Conservation (phyloP, 1,140 invertebrate species). For the Gryon sp. region DNA sequence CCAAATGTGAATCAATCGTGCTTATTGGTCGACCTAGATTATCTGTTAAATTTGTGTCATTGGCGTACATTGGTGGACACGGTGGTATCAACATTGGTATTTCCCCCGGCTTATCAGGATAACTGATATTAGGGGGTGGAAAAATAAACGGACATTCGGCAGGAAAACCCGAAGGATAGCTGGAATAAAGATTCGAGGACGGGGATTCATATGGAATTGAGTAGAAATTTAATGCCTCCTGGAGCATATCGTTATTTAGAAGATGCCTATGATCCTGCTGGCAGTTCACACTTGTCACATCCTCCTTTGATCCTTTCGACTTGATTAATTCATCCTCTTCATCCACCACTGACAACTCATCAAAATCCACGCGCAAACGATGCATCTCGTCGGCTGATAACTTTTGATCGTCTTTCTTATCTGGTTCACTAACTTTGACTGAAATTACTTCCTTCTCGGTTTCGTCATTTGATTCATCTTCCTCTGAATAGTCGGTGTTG, state of each 20-base stretch:
- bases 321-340: conserved; percentile 82
- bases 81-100: conserved; percentile 46
- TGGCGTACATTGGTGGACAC: conserved; percentile 63
- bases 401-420: conserved; percentile 75
- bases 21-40: conserved; percentile 19
- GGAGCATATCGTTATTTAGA: conserved; percentile 14
- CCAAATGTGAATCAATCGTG: conserved; percentile 20
- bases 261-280: conserved; percentile 16
- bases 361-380: conserved; percentile 82
- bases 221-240: conserved; percentile 3
- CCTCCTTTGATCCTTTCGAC: conserved; percentile 64
- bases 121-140: conserved; percentile 60
- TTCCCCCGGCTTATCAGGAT: conserved; percentile 14
- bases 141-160: conserved; percentile 70
- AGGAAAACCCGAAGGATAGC: conserved; percentile 47
- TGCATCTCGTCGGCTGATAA: conserved; percentile 70
- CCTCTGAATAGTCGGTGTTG: conserved; percentile 67
- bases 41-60: conserved; percentile 36
- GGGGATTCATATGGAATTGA: conserved; percentile 4
- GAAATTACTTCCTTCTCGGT: conserved; percentile 61
- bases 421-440: conserved; percentile 68
- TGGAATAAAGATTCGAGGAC: conserved; percentile 16
- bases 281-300: neutral
- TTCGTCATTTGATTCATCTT: conserved; percentile 69
- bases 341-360: conserved; percentile 87